phyloP scores from a whole-genome alignment of 2,113 vertebrate species.

The Peromyscus polionotus region DNA sequence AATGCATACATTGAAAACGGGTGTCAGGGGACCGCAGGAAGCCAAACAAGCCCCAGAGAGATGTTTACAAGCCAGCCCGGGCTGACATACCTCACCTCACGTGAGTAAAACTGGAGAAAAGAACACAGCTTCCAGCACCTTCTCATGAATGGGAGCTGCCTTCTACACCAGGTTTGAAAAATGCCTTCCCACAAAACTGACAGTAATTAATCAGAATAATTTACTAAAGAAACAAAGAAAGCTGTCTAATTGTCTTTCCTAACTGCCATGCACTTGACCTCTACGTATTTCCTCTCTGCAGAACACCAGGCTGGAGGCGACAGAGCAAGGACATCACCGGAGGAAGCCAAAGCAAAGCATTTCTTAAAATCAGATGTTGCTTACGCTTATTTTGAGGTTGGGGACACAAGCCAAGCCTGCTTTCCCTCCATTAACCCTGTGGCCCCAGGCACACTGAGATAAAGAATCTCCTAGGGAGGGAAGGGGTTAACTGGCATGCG shows the following conservation, averaged over 20 bases:
- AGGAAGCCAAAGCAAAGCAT: constrained; percentile 41
- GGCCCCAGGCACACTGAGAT: constrained; percentile 13
- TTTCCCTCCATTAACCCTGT: constrained; percentile 71
- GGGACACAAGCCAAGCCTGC: constrained; percentile 61
- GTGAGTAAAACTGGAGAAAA: constrained; percentile 43
- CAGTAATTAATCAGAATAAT: constrained; percentile 62
- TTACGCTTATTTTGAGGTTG: constrained; percentile 70
- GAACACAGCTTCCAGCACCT: constrained; percentile 62
- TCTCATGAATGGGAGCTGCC: constrained; percentile 68
- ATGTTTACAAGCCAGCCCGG: constrained; percentile 68
- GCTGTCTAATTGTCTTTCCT: constrained; percentile 58
- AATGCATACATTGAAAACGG: constrained; percentile 69
- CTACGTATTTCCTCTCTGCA: not conserved
- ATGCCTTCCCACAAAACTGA: constrained; percentile 19
- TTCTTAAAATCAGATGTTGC: constrained; percentile 74
- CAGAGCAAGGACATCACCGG: constrained; percentile 37
- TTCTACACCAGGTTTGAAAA: constrained; percentile 62
- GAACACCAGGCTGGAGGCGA: constrained; percentile 51
- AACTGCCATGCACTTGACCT: constrained; percentile 17
- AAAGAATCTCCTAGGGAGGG: not conserved
- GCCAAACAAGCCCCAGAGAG: constrained; percentile 80
- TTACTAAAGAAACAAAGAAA: constrained; percentile 69
- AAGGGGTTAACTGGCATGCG: not conserved
- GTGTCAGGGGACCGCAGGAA: constrained; percentile 70
- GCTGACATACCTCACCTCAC: constrained; percentile 70